These are phyloP conservation scores for Apostichopus parvimensis DNA, from an alignment of 35 echinoderm and acorn worm genomes.

Conservation along the genomic window DNA sequence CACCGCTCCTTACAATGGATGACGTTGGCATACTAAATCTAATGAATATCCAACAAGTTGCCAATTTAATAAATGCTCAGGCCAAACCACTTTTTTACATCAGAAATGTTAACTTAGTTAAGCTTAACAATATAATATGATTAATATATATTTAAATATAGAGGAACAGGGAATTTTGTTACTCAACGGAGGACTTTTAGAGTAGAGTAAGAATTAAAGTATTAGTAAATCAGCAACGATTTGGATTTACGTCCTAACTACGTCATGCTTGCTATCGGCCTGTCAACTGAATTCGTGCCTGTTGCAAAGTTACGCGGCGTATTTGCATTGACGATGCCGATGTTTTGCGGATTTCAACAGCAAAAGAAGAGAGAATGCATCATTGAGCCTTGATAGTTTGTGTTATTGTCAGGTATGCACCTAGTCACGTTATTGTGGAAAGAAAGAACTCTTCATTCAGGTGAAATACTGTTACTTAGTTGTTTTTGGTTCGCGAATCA, in stretches of 20 bases:
- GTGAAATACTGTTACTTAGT: neutral
- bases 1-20: conserved; percentile 45
- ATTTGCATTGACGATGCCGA: conserved; percentile 5
- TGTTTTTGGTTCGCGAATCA: neutral
- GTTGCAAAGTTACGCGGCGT: conserved; percentile 51
- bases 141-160: no score
- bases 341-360: neutral
- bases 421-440: neutral
- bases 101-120: no score
- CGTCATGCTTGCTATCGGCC: conserved; percentile 22
- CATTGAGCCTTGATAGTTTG: neutral
- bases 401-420: neutral
- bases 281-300: conserved; percentile 43
- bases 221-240: neutral
- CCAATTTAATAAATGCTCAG: no score
- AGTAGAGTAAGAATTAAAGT: no score
- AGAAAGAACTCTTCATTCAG: neutral
- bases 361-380: neutral
- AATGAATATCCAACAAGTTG: no score
- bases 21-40: neutral
- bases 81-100: no score
- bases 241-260: neutral
- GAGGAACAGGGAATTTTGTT: no score
- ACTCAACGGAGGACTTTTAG: no score
- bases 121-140: no score